These are phyloP conservation scores for Diorhabda sublineata DNA, from an alignment of 1,140 invertebrate genomes.

Conservation along the genomic window DNA sequence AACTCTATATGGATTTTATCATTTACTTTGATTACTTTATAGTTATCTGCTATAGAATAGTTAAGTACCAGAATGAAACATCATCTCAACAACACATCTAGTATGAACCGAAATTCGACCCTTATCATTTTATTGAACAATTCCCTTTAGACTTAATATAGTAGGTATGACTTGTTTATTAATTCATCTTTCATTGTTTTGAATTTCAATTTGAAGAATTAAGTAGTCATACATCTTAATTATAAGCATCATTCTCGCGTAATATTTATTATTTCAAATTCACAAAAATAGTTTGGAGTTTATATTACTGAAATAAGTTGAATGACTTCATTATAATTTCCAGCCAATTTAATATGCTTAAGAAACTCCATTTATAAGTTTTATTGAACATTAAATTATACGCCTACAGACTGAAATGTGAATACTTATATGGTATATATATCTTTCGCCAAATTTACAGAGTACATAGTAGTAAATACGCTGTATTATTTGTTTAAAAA, in stretches of 20 bases:
- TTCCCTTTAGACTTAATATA: too few species aligned
- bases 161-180: too few species aligned
- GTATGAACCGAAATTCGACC: too few species aligned
- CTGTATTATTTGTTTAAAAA: too few species aligned
- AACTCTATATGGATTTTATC: too few species aligned
- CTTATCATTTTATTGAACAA: too few species aligned
- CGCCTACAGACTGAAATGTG: background rate
- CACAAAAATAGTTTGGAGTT: background rate
- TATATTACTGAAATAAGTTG: background rate
- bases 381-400: background rate
- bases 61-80: too few species aligned
- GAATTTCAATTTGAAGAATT: background rate
- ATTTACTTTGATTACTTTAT: too few species aligned
- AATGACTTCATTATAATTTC: background rate
- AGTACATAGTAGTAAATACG: too few species aligned
- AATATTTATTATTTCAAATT: background rate
- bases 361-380: background rate
- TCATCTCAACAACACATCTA: too few species aligned
- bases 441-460: too few species aligned
- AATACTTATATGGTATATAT: background rate
- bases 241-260: background rate
- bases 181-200: background rate
- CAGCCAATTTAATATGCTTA: background rate
- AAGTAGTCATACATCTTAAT: background rate
- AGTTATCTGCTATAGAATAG: too few species aligned